Base-by-base conservation (phyloP, 2,797 vertebrate genomes). In the Leptatherina wallacei region DNA sequence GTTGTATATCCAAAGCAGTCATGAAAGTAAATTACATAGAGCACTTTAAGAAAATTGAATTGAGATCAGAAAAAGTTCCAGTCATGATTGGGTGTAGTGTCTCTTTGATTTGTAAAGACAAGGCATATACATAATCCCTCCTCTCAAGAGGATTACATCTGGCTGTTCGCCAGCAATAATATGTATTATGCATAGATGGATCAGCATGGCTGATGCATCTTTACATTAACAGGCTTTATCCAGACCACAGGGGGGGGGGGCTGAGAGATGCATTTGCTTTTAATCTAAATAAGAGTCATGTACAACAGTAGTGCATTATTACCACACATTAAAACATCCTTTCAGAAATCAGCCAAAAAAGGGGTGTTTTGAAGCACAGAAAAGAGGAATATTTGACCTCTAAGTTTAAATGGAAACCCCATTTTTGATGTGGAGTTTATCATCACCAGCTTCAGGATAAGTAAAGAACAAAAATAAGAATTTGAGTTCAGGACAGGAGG, bases 111-210 rank as follows among this genome's bases (percentile, higher is more conserved):
- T 54, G 11, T 38, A 35, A 3, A 30, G 36, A 47, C 27, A 69
- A 38, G 3, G 55, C 61, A 70, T 16, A 72, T 51, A 73, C 38
- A 56, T 30, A 57, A 35, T 74, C 51, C 57, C 29, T 38, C 11
- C 52, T 58, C 68, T 51, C 64, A 63, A 68, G 29, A 67, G 78
- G 73, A 85, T 85, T 85, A 79, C 40, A 70, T 40, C 32, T 72
- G 82, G 57, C 67, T 75, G 54, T 60, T 40, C 72, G 78, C 71
- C 65, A 70, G 16, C 73, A 57, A 61, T 69, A 60, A 77, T 69
- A 71, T 72, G 69, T 47, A n/a, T 20, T n/a, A 47, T n/a, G 20
- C 66, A 71, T 84, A 87, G 74, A 84, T 83, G 71, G 73, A 69
- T 71, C 71, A 67, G 42, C 69, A 63, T 63, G 73, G 57, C 54